phyloP scores from a whole-genome alignment of 2,797 vertebrate species.

The Heliangelus exortis region DNA sequence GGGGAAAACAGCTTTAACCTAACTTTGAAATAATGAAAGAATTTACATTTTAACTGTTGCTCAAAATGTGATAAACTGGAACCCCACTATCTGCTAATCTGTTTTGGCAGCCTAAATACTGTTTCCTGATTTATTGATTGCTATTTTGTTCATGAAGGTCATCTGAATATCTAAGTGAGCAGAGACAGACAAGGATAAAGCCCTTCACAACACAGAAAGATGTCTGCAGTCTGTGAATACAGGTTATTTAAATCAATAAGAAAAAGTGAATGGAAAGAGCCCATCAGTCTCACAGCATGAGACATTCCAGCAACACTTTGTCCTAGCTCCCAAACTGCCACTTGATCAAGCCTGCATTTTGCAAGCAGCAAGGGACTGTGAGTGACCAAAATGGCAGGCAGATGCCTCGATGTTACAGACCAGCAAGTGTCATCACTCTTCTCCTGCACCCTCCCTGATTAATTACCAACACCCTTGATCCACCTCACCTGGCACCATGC shows the following conservation, averaged over 20 bases:
- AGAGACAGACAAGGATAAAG: neutral
- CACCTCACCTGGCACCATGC: too few species aligned
- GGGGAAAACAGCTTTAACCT: neutral
- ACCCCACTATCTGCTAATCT: neutral
- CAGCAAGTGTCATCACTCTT: too few species aligned
- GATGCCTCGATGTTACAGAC: too few species aligned
- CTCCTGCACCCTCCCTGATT: too few species aligned
- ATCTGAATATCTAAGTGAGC: neutral
- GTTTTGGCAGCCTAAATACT: slow-evolving; percentile 23
- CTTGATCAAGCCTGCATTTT: neutral
- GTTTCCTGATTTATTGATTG: slow-evolving; percentile 9
- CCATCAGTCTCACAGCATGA: neutral
- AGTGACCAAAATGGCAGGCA: neutral
- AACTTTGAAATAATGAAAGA: neutral
- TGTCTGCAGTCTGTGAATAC: neutral
- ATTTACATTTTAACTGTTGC: neutral
- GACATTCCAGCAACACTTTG: neutral
- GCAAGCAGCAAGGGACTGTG: neutral
- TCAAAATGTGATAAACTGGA: neutral
- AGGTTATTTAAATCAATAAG: neutral
- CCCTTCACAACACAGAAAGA: neutral
- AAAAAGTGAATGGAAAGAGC: neutral
- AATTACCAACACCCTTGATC: too few species aligned
- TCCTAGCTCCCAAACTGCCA: neutral
- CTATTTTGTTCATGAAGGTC: neutral